Evolutionary conservation across 2,113 vertebrate species (phyloP).

Genomic region (Callipepla californica): DNA sequence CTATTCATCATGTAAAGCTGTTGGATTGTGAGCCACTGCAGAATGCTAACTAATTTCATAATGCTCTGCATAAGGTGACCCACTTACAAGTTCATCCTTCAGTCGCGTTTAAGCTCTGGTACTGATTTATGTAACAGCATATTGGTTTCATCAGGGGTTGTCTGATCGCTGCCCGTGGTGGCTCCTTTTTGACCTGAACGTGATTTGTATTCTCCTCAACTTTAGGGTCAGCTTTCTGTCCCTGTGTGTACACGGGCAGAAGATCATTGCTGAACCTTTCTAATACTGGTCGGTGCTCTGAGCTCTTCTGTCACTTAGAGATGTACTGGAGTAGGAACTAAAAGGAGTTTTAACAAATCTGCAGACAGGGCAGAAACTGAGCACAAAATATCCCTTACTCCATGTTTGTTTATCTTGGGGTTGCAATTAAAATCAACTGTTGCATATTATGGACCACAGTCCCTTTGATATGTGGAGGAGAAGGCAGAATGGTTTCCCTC

Average conservation of each 20-base stretch:
- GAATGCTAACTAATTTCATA: constrained; percentile 74
- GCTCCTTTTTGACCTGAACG: constrained; percentile 43
- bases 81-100: constrained; percentile 73
- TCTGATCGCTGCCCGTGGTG: constrained; percentile 43
- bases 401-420: not conserved
- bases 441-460: not conserved
- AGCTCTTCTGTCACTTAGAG: not conserved
- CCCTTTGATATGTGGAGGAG: not conserved
- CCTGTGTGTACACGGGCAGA: constrained; percentile 15
- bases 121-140: constrained; percentile 73
- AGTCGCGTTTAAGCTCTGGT: constrained; percentile 59
- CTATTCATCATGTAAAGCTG: constrained; percentile 58
- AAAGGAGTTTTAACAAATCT: not conserved
- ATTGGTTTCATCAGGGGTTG: constrained; percentile 73
- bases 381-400: not conserved
- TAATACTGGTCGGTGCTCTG: not conserved
- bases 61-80: constrained; percentile 75
- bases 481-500: not conserved
- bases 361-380: not conserved
- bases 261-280: not conserved
- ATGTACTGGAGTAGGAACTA: not conserved
- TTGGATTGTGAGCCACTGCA: constrained; percentile 62
- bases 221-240: constrained; percentile 31
- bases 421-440: not conserved
- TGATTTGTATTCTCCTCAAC: constrained; percentile 63